Evolutionary conservation across 1,140 invertebrate genomes (phyloP).

Genomic region (Drosophila hydei): DNA sequence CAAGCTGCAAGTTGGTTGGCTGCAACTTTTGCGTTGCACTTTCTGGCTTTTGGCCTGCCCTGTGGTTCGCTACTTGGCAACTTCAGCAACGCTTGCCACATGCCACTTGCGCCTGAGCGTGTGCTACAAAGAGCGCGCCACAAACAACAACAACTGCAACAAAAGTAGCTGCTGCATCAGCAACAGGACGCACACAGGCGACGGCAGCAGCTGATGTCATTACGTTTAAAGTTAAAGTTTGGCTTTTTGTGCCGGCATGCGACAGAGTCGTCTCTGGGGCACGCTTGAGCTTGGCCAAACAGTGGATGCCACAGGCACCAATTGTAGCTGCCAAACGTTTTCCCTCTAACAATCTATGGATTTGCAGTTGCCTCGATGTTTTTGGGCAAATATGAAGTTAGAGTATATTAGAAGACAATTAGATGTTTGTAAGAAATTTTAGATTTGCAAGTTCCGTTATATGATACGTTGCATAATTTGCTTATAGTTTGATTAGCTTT

Average conservation of each 20-base stretch:
- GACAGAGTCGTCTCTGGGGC: slow-evolving; percentile 4
- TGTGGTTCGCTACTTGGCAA: slow-evolving; percentile 37
- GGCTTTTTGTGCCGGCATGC: slow-evolving; percentile 6
- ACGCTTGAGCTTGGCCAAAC: slow-evolving; percentile 7
- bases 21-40: slow-evolving; percentile 71
- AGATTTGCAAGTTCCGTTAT: too few relatives aligned
- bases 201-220: slow-evolving; percentile 46
- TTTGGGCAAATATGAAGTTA: neutral
- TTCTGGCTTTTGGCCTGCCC: slow-evolving; percentile 44
- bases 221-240: slow-evolving; percentile 41
- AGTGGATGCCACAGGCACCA: neutral
- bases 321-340: neutral
- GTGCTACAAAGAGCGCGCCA: slow-evolving; percentile 24
- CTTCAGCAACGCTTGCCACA: slow-evolving; percentile 7
- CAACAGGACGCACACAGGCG: neutral
- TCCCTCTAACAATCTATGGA: neutral
- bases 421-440: too few relatives aligned
- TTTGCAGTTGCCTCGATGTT: neutral
- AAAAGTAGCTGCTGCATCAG: neutral
- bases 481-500: too few relatives aligned
- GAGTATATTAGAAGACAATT: neutral
- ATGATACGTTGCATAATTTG: too few relatives aligned
- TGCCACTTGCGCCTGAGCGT: slow-evolving; percentile 24
- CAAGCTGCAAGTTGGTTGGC: slow-evolving; percentile 25
- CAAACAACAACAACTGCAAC: neutral